Evolutionary conservation across 2,797 vertebrate genomes (phyloP).

Genomic region (Eulemur rubriventer): DNA sequence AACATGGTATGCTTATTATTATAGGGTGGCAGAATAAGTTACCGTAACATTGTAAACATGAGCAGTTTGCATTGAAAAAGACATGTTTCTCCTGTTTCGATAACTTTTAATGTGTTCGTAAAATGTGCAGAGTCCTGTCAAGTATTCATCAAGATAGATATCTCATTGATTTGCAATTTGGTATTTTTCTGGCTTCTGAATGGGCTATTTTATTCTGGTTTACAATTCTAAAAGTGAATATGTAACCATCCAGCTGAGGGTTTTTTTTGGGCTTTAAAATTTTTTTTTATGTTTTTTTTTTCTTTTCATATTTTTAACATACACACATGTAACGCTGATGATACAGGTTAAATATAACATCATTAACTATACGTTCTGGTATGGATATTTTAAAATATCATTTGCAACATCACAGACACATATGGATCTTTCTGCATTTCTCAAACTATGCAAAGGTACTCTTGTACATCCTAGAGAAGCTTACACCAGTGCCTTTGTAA

Average conservation of each 20-base stretch:
- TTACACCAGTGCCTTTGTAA: slow-evolving; percentile 85
- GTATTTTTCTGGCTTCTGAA: slow-evolving; percentile 68
- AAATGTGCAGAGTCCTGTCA: slow-evolving; percentile 53
- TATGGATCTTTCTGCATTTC: slow-evolving; percentile 72
- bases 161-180: slow-evolving; percentile 72
- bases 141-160: slow-evolving; percentile 30
- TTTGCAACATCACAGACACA: neutral
- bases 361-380: neutral
- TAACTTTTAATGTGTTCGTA: slow-evolving; percentile 81
- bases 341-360: slow-evolving; percentile 41
- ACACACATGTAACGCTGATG: slow-evolving; percentile 17
- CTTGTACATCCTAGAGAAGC: slow-evolving; percentile 79
- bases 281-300: neutral
- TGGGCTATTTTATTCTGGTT: slow-evolving; percentile 45
- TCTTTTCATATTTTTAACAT: neutral
- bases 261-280: neutral
- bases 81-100: slow-evolving; percentile 82
- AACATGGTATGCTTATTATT: slow-evolving; percentile 93
- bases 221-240: slow-evolving; percentile 57
- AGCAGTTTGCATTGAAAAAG: slow-evolving; percentile 81
- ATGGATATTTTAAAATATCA: neutral
- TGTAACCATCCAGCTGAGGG: slow-evolving; percentile 55
- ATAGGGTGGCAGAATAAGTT: slow-evolving; percentile 85
- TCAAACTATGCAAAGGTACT: slow-evolving; percentile 76
- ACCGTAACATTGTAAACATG: slow-evolving; percentile 88